Evolutionary conservation across 2,797 vertebrate genomes (phyloP).

Genomic region (Chaenodraco wilsoni): DNA sequence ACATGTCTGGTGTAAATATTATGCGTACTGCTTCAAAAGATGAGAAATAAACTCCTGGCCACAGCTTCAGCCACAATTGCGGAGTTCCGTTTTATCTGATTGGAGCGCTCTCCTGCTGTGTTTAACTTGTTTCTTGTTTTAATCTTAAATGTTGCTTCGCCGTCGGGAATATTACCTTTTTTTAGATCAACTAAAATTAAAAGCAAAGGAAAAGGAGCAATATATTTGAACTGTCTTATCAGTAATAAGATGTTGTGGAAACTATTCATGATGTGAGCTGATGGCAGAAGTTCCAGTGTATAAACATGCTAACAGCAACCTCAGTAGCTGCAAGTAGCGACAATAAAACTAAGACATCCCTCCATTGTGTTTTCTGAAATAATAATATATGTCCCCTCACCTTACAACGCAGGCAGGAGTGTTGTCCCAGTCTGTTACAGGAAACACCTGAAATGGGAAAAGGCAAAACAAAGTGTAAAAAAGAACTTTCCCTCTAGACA

Average conservation of each 20-base stretch:
- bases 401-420: conserved; percentile 98
- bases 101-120: neutral
- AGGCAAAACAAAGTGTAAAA: neutral
- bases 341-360: neutral
- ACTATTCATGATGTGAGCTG: neutral
- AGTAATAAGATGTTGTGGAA: neutral
- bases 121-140: neutral
- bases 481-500: neutral
- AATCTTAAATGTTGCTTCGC: neutral
- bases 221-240: neutral
- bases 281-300: neutral
- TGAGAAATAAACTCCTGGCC: neutral
- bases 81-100: conserved; percentile 2
- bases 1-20: no score
- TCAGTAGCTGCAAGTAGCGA: neutral
- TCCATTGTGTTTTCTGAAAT: neutral
- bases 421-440: conserved; percentile 95
- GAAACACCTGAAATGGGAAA: conserved; percentile 88
- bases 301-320: neutral
- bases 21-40: neutral
- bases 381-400: conserved; percentile 73
- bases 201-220: neutral
- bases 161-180: conserved; percentile 1
- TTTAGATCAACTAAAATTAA: neutral
- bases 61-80: neutral